Conservation (phyloP, 37 sponge, comb jelly and placozoan species). For the Beroe ovata region DNA sequence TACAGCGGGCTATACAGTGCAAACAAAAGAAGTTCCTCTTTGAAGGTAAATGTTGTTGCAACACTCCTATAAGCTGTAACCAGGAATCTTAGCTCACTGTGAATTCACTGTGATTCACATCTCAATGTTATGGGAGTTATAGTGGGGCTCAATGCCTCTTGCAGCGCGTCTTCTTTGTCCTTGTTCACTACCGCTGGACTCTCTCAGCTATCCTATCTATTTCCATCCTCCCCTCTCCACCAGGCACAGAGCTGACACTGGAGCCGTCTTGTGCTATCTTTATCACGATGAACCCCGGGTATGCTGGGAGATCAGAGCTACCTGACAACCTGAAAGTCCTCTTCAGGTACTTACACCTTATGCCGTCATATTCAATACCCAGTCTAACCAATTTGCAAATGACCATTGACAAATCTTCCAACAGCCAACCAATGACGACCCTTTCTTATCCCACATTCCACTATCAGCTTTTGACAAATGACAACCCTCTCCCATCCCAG, state of each 20-base stretch:
- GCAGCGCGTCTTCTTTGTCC: background rate
- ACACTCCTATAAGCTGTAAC: background rate
- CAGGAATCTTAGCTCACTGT: too few relatives aligned
- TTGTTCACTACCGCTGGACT: background rate
- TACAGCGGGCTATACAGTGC: slow-evolving; percentile 83
- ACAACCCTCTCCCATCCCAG: too few relatives aligned
- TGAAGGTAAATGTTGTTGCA: slow-evolving; percentile 73
- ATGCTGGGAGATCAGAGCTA: slow-evolving; percentile 95
- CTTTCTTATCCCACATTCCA: background rate
- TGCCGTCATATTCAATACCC: too few relatives aligned
- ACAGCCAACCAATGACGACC: background rate
- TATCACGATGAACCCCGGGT: slow-evolving; percentile 99
- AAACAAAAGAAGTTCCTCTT: slow-evolving; percentile 81
- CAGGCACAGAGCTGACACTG: slow-evolving; percentile 82
- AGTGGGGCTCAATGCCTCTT: background rate
- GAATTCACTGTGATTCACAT: too few relatives aligned
- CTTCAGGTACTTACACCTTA: too few relatives aligned
- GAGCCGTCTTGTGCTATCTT: slow-evolving; percentile 93
- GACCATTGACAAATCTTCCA: too few relatives aligned
- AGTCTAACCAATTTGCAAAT: too few relatives aligned
- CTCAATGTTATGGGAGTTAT: too few relatives aligned
- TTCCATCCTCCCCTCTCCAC: too few relatives aligned
- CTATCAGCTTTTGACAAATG: too few relatives aligned
- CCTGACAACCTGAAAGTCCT: slow-evolving; percentile 97
- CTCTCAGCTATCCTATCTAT: too few relatives aligned